phyloP scores from a whole-genome alignment of 2,888 invertebrate genomes.

The Andricus curvator region DNA sequence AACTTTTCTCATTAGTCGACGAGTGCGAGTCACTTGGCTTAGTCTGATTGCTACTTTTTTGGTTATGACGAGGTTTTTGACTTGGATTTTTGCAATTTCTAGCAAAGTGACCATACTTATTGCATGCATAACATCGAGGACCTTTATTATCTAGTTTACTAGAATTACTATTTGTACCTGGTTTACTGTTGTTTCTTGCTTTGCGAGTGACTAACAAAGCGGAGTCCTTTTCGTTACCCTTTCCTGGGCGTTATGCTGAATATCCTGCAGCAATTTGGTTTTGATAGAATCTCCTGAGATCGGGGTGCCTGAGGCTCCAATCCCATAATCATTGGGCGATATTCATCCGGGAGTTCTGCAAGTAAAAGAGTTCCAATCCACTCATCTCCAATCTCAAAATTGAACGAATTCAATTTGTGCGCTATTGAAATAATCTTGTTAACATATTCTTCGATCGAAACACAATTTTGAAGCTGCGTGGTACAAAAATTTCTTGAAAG shows the following conservation, averaged over 20 bases:
- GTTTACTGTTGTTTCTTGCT: too few relatives aligned
- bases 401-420: constrained; percentile 61
- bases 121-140: too few relatives aligned
- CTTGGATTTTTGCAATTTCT: too few relatives aligned
- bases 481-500: constrained; percentile 51
- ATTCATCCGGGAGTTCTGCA: constrained; percentile 63
- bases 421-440: constrained; percentile 52
- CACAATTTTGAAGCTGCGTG: too few relatives aligned
- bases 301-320: constrained; percentile 57
- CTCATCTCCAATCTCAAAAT: constrained; percentile 61
- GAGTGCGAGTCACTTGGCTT: too few relatives aligned
- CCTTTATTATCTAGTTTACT: too few relatives aligned
- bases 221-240: not conserved
- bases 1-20: too few relatives aligned
- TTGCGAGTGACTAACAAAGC: not conserved
- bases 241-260: not conserved
- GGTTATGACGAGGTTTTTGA: too few relatives aligned
- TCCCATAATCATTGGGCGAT: constrained; percentile 65
- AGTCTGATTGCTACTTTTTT: too few relatives aligned
- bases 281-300: constrained; percentile 64
- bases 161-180: too few relatives aligned
- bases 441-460: constrained; percentile 59
- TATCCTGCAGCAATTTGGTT: constrained; percentile 55
- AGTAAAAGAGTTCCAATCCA: constrained; percentile 66
- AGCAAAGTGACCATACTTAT: too few relatives aligned